Base-by-base conservation (phyloP, 2,113 vertebrate species). In the Oostethus manadensis region DNA sequence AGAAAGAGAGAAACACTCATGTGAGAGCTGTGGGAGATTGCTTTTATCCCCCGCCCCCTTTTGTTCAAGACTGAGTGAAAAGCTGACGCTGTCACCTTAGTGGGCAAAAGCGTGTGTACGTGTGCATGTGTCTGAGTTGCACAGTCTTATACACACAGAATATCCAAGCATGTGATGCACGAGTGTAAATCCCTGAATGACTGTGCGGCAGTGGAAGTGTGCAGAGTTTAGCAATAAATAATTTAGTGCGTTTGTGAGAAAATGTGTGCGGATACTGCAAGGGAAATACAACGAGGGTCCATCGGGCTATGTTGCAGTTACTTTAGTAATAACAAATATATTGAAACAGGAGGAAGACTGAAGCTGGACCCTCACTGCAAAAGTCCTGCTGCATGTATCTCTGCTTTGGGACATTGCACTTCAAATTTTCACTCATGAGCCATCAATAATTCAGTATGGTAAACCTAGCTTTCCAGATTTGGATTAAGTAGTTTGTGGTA, bases 161-260 rank as follows among this genome's bases (percentile, higher is more conserved):
- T 62, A 21, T 67, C 35, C 23, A 58, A 16, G 50, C 22, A 13
- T 20, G 3, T 17, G 8, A 73, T 38, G 26, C 22, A 58, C 21
- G n/a, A 21, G 2, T 50, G 56, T 51, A 46, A 78, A 75, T 63
- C 21, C 9, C 26, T 56, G 17, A 42, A 46, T 44, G 58, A 66
- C 8, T 58, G 46, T 10, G 14, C 51, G 56, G 61, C 35, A 48
- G 47, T 44, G 46, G 35, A 71, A 51, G 21, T 29, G 14, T 15
- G 22, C 60, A 62, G 45, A 47, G 57, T 57, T 60, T 50, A 11
- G 17, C 21, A 40, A 73, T 80, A 45, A 76, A 83, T 81, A 47
- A 79, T 74, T 63, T 40, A 70, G 53, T 47, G 16, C 62, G 70
- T 73, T 75, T 74, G 62, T 26, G 46, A 10, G 40, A 45, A 61